A percentile compares a stretch with the other conserved stretches of the same genome.
Conservation (phyloP, 2,113 vertebrate genomes). For the Corvus moneduloides region DNA sequence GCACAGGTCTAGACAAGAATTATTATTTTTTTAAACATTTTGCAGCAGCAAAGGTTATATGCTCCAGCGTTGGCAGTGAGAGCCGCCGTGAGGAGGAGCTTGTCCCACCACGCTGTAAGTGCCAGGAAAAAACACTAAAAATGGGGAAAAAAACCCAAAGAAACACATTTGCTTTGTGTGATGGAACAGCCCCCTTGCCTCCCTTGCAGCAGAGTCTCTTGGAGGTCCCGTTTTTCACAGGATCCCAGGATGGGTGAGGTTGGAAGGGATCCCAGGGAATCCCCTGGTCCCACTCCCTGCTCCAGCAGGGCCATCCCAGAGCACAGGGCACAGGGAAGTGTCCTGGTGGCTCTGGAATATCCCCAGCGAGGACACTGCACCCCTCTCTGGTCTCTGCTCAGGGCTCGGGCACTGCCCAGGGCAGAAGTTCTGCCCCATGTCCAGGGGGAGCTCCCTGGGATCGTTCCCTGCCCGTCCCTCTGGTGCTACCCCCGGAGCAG, state of each 20-base stretch:
- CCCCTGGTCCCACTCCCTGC: background rate
- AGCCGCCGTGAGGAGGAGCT: background rate
- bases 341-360: background rate
- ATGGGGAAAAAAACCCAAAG: rapidly evolving
- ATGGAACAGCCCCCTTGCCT: background rate
- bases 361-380: background rate
- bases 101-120: rapidly evolving
- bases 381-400: background rate
- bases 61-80: background rate
- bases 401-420: background rate
- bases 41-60: background rate
- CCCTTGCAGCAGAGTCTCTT: background rate
- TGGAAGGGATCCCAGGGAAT: background rate
- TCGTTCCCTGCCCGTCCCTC: background rate
- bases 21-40: background rate
- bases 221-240: background rate
- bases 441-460: background rate
- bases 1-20: constrained; percentile 46
- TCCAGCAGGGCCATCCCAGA: background rate
- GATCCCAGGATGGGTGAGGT: background rate
- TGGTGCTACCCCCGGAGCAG: background rate
- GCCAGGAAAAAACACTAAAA: background rate
- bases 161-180: background rate
- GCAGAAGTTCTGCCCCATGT: background rate
- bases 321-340: background rate